Percentiles rank a stretch among this genome's conserved stretches.
Conservation (phyloP, 2,113 vertebrate genomes). For the Camelus bactrianus region DNA sequence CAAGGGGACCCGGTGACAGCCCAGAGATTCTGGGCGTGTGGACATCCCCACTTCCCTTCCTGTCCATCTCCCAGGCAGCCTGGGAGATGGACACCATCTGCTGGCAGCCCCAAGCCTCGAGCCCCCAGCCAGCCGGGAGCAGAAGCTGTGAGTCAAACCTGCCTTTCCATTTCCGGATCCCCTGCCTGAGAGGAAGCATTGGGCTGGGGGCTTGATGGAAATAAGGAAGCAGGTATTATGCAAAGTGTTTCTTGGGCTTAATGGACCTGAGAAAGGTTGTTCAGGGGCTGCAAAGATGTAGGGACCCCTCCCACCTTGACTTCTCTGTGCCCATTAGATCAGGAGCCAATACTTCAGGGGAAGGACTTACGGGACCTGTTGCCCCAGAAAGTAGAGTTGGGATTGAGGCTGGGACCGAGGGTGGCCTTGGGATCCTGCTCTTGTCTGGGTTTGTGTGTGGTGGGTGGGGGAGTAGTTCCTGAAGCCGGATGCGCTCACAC, state of each 20-base stretch:
- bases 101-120: not conserved
- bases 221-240: not conserved
- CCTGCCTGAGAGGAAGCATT: too few relatives aligned
- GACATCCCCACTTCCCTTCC: constrained; percentile 62
- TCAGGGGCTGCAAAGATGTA: not conserved
- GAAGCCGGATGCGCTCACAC: not conserved
- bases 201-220: not conserved
- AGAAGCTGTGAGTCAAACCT: not conserved
- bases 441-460: not conserved
- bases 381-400: not conserved
- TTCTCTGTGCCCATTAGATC: not conserved
- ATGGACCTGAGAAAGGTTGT: not conserved
- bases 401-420: not conserved
- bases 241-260: not conserved
- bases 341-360: not conserved
- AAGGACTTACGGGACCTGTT: not conserved
- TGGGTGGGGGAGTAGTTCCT: not conserved
- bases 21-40: constrained; percentile 72
- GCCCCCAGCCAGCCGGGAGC: not conserved
- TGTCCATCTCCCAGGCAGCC: constrained; percentile 66
- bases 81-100: constrained; percentile 73
- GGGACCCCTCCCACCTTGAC: not conserved
- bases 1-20: constrained; percentile 81
- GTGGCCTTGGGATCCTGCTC: not conserved
- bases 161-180: not conserved